Percentiles rank a stretch among this genome's conserved stretches.
Conservation (phyloP, 2,113 vertebrate genomes). For the Numenius arquata region DNA sequence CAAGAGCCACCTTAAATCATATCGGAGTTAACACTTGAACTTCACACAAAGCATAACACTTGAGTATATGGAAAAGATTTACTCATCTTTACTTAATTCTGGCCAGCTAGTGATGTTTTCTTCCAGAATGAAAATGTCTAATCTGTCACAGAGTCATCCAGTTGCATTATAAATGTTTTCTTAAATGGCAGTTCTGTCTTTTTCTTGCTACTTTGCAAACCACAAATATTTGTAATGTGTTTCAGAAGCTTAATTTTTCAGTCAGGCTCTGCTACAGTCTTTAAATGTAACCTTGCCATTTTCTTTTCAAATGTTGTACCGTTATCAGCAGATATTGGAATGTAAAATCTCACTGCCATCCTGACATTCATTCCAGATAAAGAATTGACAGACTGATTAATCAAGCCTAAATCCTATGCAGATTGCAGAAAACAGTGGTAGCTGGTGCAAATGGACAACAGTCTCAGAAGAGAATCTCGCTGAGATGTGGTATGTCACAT, state of each 20-base stretch:
- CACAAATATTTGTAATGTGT: conserved; percentile 50
- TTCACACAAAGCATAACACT: background rate
- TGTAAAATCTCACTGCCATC: background rate
- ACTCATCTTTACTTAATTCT: conserved; percentile 38
- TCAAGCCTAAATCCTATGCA: background rate
- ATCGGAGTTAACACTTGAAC: background rate
- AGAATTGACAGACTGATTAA: background rate
- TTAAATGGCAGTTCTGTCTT: conserved; percentile 51
- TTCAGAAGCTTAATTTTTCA: conserved; percentile 43
- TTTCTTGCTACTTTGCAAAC: conserved; percentile 55
- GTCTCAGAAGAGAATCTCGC: background rate
- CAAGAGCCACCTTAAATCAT: conserved; percentile 22
- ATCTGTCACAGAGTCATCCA: conserved; percentile 47
- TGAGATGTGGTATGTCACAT: rapidly evolving
- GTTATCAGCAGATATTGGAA: background rate
- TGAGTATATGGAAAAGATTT: conserved; percentile 30
- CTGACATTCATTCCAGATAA: background rate
- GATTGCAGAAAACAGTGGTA: background rate
- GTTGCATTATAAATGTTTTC: conserved; percentile 54
- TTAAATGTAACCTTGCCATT: background rate
- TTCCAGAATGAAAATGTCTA: conserved; percentile 21
- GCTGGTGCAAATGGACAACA: background rate
- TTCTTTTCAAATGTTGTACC: background rate
- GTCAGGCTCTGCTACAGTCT: background rate
- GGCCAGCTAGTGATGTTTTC: conserved; percentile 9